phyloP scores from a whole-genome alignment of 2,888 invertebrate species.

The Pristionchus mayeri region DNA sequence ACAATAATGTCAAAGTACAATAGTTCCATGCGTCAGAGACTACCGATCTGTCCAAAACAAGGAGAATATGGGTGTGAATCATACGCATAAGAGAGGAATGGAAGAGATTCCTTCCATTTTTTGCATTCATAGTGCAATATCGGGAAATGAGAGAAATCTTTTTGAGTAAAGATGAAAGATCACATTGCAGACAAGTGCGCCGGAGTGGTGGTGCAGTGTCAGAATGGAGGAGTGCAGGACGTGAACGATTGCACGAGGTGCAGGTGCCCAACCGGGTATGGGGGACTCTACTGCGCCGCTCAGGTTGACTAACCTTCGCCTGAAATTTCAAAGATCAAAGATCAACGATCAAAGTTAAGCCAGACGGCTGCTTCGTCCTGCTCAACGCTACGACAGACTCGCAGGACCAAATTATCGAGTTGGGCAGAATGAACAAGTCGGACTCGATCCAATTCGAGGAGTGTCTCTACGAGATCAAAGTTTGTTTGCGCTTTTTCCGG shows the following conservation, averaged over 20 bases:
- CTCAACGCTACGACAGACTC: constrained; percentile 13
- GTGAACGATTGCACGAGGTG: constrained; percentile 46
- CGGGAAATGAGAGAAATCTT: background rate
- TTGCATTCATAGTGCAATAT: background rate
- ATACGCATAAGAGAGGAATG: background rate
- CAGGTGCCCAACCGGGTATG: constrained; percentile 37
- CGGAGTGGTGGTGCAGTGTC: constrained; percentile 43
- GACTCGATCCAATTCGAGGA: constrained; percentile 40
- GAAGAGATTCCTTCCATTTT: background rate
- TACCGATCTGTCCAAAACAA: constrained; percentile 4
- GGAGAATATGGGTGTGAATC: background rate
- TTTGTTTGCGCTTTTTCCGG: background rate
- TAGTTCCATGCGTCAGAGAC: background rate
- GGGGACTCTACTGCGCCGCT: constrained; percentile 33
- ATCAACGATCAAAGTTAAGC: too few species aligned
- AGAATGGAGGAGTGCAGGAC: constrained; percentile 47
- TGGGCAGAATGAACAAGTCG: constrained; percentile 37
- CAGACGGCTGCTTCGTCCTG: constrained; percentile 21
- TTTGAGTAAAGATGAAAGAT: background rate
- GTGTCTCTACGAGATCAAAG: constrained; percentile 39
- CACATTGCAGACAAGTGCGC: background rate
- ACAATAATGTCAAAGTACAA: background rate
- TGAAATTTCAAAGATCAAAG: too few species aligned
- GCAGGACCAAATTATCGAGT: constrained; percentile 30
- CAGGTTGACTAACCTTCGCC: too few species aligned